Conservation (phyloP, 2,888 invertebrate genomes). For the Parasteatoda lunata region DNA sequence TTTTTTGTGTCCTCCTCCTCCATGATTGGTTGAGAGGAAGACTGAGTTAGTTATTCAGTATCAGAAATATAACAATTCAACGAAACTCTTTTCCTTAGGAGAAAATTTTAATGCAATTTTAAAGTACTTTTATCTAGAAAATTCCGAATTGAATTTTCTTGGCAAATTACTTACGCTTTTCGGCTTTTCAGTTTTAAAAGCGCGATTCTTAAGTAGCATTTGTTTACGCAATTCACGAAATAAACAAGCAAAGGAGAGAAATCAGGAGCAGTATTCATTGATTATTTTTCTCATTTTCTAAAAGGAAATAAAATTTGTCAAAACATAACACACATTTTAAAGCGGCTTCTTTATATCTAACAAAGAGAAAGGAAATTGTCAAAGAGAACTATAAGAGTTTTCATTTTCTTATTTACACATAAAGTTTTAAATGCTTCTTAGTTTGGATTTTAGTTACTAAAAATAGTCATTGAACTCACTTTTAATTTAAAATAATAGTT, state of each 20-base stretch:
- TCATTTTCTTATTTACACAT: too few relatives aligned
- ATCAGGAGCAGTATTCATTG: not conserved
- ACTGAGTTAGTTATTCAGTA: not conserved
- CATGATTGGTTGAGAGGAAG: slow-evolving; percentile 1
- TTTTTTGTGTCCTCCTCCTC: slow-evolving; percentile 22
- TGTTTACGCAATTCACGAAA: not conserved
- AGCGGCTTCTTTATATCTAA: not conserved
- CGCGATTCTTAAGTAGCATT: not conserved
- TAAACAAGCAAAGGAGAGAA: not conserved
- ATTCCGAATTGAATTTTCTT: not conserved
- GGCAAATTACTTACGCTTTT: not conserved
- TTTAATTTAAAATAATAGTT: too few relatives aligned
- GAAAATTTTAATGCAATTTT: not conserved
- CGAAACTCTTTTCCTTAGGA: not conserved
- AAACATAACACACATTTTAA: not conserved
- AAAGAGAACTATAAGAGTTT: too few relatives aligned
- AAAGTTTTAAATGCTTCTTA: too few relatives aligned
- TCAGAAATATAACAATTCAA: not conserved
- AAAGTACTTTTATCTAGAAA: not conserved
- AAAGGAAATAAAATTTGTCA: too few relatives aligned
- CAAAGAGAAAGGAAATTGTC: too few relatives aligned
- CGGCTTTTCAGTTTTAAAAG: too few relatives aligned
- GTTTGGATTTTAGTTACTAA: too few relatives aligned
- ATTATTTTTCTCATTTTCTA: not conserved
- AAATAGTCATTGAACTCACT: too few relatives aligned